A percentile compares a stretch with the other conserved stretches of the same genome.
phyloP scores from a whole-genome alignment of 2,113 vertebrate species.

The Raja brachyura region DNA sequence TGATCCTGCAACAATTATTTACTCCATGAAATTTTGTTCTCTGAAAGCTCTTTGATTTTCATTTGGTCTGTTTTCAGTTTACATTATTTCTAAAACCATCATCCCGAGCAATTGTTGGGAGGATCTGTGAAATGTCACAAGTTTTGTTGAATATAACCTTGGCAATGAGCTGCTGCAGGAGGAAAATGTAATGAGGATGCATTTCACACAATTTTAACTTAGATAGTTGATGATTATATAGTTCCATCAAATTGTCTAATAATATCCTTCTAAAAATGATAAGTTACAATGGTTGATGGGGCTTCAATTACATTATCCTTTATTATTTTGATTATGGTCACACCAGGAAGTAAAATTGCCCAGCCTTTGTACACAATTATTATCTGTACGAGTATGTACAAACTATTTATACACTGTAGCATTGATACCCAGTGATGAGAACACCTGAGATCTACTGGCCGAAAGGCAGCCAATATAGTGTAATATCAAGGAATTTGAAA shows the following conservation, averaged over 20 bases:
- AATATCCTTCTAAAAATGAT: not conserved
- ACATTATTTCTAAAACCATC: not conserved
- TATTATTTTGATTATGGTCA: not conserved
- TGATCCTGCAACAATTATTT: not conserved
- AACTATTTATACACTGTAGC: not conserved
- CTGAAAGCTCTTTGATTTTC: not conserved
- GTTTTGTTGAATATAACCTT: not conserved
- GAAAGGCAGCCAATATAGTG: too few relatives aligned
- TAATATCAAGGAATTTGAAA: too few relatives aligned
- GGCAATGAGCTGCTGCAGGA: not conserved
- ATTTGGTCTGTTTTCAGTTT: not conserved
- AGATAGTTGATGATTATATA: too few relatives aligned
- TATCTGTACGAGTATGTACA: not conserved
- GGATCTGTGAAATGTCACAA: not conserved
- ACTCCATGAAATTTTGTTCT: not conserved
- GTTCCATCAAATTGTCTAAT: not conserved
- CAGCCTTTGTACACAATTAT: not conserved
- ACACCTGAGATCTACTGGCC: not conserved
- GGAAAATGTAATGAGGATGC: not conserved
- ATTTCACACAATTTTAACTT: not conserved
- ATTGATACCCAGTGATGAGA: not conserved
- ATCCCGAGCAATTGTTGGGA: not conserved
- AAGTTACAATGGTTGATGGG: not conserved
- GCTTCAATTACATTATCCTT: not conserved
- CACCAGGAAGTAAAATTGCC: not conserved